These are phyloP conservation scores for Echeneis naucrates DNA, from an alignment of 2,797 vertebrate genomes.

Conservation along the genomic window DNA sequence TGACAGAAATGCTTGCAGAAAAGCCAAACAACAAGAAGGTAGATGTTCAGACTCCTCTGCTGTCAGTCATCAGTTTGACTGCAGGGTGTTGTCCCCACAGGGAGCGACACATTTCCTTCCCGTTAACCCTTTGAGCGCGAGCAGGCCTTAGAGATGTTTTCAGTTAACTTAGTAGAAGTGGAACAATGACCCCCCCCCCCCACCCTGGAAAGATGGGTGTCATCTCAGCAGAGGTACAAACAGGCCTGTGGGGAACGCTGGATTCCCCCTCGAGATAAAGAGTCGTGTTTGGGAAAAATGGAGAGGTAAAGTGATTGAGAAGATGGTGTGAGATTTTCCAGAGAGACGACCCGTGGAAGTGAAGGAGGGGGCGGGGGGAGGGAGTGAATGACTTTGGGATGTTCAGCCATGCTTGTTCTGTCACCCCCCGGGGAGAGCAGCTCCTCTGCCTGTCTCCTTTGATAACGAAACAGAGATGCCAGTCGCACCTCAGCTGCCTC, in stretches of 20 bases:
- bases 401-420: slow-evolving; percentile 35
- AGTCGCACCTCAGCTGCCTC: slow-evolving; percentile 54
- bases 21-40: slow-evolving; percentile 16
- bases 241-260: slow-evolving; percentile 52
- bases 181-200: slow-evolving; percentile 60
- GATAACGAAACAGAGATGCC: slow-evolving; percentile 65
- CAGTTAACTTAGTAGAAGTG: too few species aligned
- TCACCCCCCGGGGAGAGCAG: slow-evolving; percentile 39
- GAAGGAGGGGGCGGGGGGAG: neutral
- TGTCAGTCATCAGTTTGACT: slow-evolving; percentile 65
- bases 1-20: slow-evolving; percentile 37
- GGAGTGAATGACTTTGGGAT: slow-evolving; percentile 49
- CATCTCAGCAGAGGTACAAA: slow-evolving; percentile 61
- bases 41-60: slow-evolving; percentile 46
- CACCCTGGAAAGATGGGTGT: slow-evolving; percentile 70
- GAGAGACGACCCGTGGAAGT: slow-evolving; percentile 9
- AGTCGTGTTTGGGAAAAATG: slow-evolving; percentile 32
- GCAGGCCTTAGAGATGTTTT: slow-evolving; percentile 19
- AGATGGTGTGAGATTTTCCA: slow-evolving; percentile 15
- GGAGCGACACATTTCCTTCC: slow-evolving; percentile 27
- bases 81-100: slow-evolving; percentile 36
- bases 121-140: slow-evolving; percentile 54
- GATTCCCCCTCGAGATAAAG: slow-evolving; percentile 47
- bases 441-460: slow-evolving; percentile 61
- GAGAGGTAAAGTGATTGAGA: slow-evolving; percentile 41